Evolutionary conservation across 2,113 vertebrate species (phyloP), one percentile per base, ranked within the genome.

Genomic region (Catharus fuscescens): DNA sequence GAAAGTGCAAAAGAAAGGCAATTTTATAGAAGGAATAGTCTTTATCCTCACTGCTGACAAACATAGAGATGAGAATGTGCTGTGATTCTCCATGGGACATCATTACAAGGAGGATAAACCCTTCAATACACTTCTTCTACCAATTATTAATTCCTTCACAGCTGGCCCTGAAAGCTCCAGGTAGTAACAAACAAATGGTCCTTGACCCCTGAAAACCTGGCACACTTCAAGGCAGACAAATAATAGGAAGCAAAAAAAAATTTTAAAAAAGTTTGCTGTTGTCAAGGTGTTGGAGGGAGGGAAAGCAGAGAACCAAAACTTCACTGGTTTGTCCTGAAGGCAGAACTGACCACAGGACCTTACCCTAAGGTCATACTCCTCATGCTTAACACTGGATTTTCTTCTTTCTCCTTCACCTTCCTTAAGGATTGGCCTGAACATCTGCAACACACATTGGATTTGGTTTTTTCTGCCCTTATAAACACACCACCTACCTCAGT

Each of bases 61-160:
- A 32, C 6, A 3, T 0, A 12, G 19, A 1, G 4, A 36, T 36
- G 15, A 52, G 24, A 40, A 20, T 18, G 4, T 59, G 25, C 76
- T 5, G 6, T 11, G 3, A 5, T 40, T 48, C 11, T 53, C 9
- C 3, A 1, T 8, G 28, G 20, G 13, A 12, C 45, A 32, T 26
- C n/a, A 8, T 44, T 32, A 47, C 56, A 9, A 36, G 44, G 34
- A 60, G 31, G 28, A 50, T 29, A 8, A 47, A 42, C 38, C 23
- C 44, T 69, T 31, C 40, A 31, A 19, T 34, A 57, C 14, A 40
- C 14, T 77, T 50, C 38, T 14, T 57, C 64, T 65, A 20, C 24
- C 26, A 85, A 11, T 88, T 50, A 57, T 66, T 88, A 79, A 71
- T 67, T 26, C 19, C 54, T 10, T 45, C 64, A 61, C 15, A 64